phyloP scores from a whole-genome alignment of 2,113 vertebrate species.

The Gavia stellata region DNA sequence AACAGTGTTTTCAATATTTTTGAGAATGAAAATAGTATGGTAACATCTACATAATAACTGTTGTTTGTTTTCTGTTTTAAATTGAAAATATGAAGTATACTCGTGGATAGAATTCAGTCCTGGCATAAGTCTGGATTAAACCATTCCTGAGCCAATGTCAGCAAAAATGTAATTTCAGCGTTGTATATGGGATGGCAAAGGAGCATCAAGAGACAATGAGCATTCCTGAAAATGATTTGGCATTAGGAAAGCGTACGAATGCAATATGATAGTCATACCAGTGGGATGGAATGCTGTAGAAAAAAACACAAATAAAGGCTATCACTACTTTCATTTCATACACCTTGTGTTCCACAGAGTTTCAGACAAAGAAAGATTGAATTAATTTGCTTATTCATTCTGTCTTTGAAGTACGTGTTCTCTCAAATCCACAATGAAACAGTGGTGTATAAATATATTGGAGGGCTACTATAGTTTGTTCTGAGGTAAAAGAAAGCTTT shows the following conservation, averaged over 20 bases:
- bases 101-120: background rate
- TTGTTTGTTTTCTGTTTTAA: background rate
- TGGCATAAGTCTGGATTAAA: background rate
- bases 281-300: background rate
- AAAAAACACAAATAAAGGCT: background rate
- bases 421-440: background rate
- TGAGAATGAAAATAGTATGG: background rate
- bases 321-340: background rate
- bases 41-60: background rate
- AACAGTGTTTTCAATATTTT: background rate
- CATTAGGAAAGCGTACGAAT: background rate
- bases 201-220: background rate
- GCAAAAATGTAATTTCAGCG: background rate
- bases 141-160: background rate
- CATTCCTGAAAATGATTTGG: background rate
- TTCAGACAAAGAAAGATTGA: background rate
- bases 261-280: background rate
- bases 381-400: background rate
- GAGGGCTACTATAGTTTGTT: background rate
- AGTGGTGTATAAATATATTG: background rate
- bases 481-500: background rate
- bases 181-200: background rate
- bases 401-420: background rate
- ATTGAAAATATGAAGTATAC: background rate
- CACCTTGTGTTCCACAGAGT: background rate